These are phyloP conservation scores for Cotesia glomerata DNA, from an alignment of 1,140 invertebrate species.

Conservation along the genomic window DNA sequence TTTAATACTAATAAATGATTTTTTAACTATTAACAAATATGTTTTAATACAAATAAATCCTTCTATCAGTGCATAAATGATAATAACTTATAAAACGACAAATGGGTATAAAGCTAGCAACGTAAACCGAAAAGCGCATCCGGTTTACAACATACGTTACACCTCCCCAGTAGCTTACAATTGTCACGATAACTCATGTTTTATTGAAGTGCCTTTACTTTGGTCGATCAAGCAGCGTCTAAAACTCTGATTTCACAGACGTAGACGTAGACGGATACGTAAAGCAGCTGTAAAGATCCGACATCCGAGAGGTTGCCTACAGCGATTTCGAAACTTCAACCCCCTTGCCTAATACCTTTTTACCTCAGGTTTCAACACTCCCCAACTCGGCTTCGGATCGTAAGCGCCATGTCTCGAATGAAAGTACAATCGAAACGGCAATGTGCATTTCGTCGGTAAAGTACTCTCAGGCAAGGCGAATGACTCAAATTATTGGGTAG, in stretches of 20 bases:
- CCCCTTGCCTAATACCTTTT: background rate
- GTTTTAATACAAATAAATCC: no score
- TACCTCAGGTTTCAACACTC: no score
- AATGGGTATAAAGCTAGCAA: no score
- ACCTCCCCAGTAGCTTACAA: background rate
- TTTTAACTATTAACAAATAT: no score
- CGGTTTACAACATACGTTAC: background rate
- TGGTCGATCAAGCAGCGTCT: background rate
- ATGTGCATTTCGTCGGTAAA: constrained; percentile 12
- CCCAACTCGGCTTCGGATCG: background rate
- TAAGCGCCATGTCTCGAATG: background rate
- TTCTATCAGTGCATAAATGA: no score
- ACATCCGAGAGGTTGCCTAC: constrained; percentile 17
- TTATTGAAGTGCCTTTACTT: background rate
- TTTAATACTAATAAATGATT: no score
- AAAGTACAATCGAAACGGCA: constrained; percentile 16
- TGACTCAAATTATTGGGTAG: constrained; percentile 21
- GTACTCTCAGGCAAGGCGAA: constrained; percentile 2
- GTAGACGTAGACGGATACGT: no score
- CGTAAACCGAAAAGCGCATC: background rate
- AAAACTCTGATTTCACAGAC: constrained; percentile 4
- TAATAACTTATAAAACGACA: no score
- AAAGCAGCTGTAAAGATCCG: background rate
- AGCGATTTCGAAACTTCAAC: constrained; percentile 14
- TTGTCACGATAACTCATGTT: constrained; percentile 9